phyloP scores from a whole-genome alignment of 2,797 vertebrate species.

The Melanotaenia trifasciata region DNA sequence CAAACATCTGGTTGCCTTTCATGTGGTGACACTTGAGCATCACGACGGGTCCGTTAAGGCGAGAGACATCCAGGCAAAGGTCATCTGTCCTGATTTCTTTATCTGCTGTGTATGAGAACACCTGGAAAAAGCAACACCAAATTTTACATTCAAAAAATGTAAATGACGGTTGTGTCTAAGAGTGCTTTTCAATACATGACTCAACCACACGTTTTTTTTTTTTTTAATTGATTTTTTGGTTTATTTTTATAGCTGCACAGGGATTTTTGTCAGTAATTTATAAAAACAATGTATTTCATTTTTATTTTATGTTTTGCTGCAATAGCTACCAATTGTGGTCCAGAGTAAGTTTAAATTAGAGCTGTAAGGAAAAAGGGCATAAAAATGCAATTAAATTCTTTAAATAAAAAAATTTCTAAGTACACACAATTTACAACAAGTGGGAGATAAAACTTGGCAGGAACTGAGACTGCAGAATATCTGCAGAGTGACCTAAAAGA shows the following conservation, averaged over 20 bases:
- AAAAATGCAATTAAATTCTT: conserved; percentile 16
- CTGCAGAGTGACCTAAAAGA: too few species aligned
- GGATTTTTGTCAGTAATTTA: not conserved
- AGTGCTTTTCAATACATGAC: not conserved
- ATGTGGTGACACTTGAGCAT: conserved; percentile 99
- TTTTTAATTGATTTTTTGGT: not conserved
- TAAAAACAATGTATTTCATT: not conserved
- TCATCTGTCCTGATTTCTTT: conserved; percentile 98
- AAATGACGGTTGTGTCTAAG: not conserved
- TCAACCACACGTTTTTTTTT: not conserved
- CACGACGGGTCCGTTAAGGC: conserved; percentile 93
- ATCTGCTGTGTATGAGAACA: conserved; percentile 98
- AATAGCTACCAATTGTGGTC: not conserved
- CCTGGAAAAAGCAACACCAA: conserved; percentile 72
- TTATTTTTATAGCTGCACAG: not conserved
- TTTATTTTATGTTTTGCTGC: not conserved
- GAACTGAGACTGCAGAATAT: not conserved
- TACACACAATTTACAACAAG: not conserved
- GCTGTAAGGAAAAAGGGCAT: not conserved
- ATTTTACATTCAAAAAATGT: not conserved
- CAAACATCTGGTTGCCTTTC: conserved; percentile 99
- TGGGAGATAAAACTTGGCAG: conserved; percentile 17
- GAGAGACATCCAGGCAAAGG: conserved; percentile 95
- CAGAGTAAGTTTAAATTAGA: not conserved
- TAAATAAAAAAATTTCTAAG: conserved; percentile 5